A percentile compares a stretch with the other conserved stretches of the same genome.
phyloP scores from a whole-genome alignment of 1,140 invertebrate genomes.

The Diorhabda elongata region DNA sequence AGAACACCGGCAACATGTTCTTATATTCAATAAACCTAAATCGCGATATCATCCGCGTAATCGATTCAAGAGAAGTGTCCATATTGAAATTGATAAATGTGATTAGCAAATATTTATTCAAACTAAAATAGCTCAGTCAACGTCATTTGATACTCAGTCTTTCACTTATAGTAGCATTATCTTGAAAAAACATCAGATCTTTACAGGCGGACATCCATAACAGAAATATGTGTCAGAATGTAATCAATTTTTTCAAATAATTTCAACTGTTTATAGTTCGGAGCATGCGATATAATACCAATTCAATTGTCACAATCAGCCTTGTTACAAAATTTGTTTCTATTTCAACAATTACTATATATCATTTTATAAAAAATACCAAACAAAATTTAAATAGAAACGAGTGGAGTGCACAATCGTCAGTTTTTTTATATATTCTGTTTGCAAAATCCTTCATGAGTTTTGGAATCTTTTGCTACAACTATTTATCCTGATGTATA shows the following conservation, averaged over 20 bases:
- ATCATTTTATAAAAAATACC: no score
- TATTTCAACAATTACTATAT: no score
- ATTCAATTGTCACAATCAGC: background rate
- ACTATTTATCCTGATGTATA: no score
- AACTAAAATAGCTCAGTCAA: conserved; percentile 7
- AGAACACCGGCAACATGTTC: no score
- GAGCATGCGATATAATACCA: background rate
- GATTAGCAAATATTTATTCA: background rate
- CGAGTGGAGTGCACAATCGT: no score
- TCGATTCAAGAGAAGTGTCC: background rate
- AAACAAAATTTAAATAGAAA: no score
- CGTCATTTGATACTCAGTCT: conserved; percentile 1
- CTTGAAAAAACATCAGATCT: background rate
- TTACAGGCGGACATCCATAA: background rate
- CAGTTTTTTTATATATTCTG: no score
- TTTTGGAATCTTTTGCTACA: no score
- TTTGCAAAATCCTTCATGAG: no score
- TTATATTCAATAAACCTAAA: no score
- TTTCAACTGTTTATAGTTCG: background rate
- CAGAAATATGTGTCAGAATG: background rate
- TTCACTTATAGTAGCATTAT: background rate
- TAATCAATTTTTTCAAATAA: background rate
- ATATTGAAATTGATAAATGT: conserved; percentile 4
- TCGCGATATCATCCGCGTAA: no score
- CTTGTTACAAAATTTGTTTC: background rate